Evolutionary conservation across 1,140 invertebrate genomes (phyloP).

Genomic region (Macrobrachium rosenbergii): DNA sequence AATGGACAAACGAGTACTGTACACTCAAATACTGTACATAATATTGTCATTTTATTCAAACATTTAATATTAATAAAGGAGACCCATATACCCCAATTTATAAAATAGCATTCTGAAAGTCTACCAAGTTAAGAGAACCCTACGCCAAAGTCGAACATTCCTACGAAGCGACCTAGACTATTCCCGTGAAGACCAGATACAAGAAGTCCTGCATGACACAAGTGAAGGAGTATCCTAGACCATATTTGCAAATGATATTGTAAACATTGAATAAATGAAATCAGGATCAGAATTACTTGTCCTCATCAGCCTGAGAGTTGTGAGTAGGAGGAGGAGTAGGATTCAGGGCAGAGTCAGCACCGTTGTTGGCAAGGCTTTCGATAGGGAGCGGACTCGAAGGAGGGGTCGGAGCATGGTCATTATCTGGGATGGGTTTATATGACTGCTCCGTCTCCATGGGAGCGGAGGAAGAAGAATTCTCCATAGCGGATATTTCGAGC

Average conservation of each 20-base stretch:
- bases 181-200: too few relatives aligned
- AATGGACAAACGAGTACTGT: too few relatives aligned
- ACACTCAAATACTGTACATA: too few relatives aligned
- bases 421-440: slow-evolving; percentile 47
- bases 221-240: background rate
- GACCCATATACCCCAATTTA: too few relatives aligned
- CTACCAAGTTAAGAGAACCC: too few relatives aligned
- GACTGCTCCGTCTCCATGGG: slow-evolving; percentile 40
- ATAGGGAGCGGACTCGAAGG: slow-evolving; percentile 18
- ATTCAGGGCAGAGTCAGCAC: slow-evolving; percentile 27
- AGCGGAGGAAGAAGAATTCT: slow-evolving; percentile 26
- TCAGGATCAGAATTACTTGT: slow-evolving; percentile 44
- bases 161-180: too few relatives aligned
- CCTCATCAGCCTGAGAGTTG: slow-evolving; percentile 40
- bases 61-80: too few relatives aligned
- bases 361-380: slow-evolving; percentile 19
- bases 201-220: too few relatives aligned
- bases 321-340: slow-evolving; percentile 32
- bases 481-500: slow-evolving; percentile 37
- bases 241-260: slow-evolving; percentile 13
- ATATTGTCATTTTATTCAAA: too few relatives aligned
- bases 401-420: slow-evolving; percentile 27
- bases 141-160: too few relatives aligned
- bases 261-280: slow-evolving; percentile 16
- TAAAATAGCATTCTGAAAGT: too few relatives aligned